A percentile compares a stretch with the other conserved stretches of the same genome.
Evolutionary conservation across 2,113 vertebrate genomes (phyloP).

Genomic region (Caretta caretta): DNA sequence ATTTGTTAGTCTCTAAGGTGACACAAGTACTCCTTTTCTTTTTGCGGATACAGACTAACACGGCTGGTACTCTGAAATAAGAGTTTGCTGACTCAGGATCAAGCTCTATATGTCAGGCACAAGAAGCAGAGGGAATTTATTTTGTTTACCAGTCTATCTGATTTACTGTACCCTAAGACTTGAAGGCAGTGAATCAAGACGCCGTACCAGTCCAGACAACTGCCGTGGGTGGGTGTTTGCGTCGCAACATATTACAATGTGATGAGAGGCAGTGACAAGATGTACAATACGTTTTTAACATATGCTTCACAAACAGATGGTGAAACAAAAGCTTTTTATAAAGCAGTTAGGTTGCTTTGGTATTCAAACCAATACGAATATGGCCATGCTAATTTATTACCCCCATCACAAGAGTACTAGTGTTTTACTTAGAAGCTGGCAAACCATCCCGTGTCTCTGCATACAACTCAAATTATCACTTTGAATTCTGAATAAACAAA

Average conservation of each 20-base stretch:
- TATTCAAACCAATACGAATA: background rate
- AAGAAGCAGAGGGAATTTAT: background rate
- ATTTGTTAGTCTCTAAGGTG: no score
- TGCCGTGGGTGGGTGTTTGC: background rate
- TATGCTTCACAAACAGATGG: conserved; percentile 1
- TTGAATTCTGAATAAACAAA: background rate
- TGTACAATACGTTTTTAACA: background rate
- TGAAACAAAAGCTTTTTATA: background rate
- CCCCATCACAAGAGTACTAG: background rate
- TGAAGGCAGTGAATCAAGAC: background rate
- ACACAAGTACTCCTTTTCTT: no score
- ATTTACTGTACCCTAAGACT: background rate
- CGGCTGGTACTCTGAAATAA: no score
- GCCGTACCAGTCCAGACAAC: background rate
- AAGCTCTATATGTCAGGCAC: background rate
- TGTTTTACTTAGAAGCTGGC: background rate
- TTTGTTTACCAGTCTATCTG: accelerated
- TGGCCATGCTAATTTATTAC: background rate
- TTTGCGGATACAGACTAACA: no score
- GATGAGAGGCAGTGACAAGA: background rate
- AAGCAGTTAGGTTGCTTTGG: background rate
- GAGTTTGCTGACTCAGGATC: background rate
- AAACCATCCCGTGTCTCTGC: background rate
- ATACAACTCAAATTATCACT: background rate
- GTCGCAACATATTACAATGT: background rate